phyloP scores from a whole-genome alignment of 2,113 vertebrate genomes.

The Cinclus mexicanus region DNA sequence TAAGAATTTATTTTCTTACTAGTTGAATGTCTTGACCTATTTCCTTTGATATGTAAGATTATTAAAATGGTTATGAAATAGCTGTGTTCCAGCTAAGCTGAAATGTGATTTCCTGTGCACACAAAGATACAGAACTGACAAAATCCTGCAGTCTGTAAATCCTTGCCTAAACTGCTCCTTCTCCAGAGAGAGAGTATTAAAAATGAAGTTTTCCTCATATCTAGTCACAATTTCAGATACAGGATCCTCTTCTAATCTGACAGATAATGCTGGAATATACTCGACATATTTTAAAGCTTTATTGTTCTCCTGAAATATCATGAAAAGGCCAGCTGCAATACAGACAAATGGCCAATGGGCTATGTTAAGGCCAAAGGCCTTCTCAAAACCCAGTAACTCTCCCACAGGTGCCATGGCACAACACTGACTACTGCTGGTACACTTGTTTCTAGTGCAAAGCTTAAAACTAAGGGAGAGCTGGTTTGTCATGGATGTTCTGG shows the following conservation, averaged over 20 bases:
- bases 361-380: background rate
- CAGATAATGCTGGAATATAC: background rate
- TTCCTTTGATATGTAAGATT: conserved; percentile 46
- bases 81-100: conserved; percentile 11
- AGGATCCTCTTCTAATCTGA: background rate
- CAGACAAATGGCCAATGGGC: background rate
- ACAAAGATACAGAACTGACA: background rate
- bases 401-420: background rate
- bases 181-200: background rate
- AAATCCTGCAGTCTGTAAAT: conserved; percentile 8
- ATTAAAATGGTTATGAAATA: conserved; percentile 42
- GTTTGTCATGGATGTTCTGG: background rate
- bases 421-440: background rate
- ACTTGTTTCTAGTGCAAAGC: background rate
- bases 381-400: background rate
- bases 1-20: background rate
- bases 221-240: background rate
- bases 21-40: conserved; percentile 17
- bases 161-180: background rate
- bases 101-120: conserved; percentile 1
- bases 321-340: background rate
- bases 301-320: background rate
- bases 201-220: background rate
- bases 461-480: background rate
- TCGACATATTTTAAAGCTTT: background rate